phyloP scores from a whole-genome alignment of 2,113 vertebrate species.

The Amazona guildingii region DNA sequence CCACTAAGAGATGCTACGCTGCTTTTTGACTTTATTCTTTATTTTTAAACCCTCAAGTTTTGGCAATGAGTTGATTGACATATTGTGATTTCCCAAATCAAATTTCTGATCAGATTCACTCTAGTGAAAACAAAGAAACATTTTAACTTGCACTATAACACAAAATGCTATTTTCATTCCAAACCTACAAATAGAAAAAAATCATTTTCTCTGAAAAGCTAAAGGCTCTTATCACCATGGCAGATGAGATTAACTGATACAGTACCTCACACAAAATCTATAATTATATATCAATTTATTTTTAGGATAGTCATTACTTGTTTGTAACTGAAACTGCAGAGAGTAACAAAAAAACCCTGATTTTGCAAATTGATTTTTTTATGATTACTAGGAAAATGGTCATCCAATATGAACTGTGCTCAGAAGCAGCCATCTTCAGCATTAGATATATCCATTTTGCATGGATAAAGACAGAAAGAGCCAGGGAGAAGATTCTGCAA shows the following conservation, averaged over 20 bases:
- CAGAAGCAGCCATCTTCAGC: background rate
- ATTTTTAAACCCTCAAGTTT: background rate
- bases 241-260: background rate
- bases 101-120: background rate
- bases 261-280: background rate
- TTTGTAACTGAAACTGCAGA: background rate
- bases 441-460: background rate
- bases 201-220: background rate
- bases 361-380: background rate
- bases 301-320: background rate
- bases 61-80: background rate
- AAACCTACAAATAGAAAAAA: background rate
- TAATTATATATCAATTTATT: background rate
- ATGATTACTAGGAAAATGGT: background rate
- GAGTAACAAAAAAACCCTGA: background rate
- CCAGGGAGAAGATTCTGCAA: background rate
- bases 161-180: background rate
- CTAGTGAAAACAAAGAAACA: background rate
- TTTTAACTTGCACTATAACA: background rate
- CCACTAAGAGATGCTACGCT: background rate
- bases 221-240: background rate
- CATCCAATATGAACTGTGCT: background rate
- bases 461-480: background rate
- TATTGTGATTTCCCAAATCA: background rate
- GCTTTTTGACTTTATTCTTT: background rate